phyloP scores from a whole-genome alignment of 1,140 invertebrate species.

The Drosophila malerkotliana region DNA sequence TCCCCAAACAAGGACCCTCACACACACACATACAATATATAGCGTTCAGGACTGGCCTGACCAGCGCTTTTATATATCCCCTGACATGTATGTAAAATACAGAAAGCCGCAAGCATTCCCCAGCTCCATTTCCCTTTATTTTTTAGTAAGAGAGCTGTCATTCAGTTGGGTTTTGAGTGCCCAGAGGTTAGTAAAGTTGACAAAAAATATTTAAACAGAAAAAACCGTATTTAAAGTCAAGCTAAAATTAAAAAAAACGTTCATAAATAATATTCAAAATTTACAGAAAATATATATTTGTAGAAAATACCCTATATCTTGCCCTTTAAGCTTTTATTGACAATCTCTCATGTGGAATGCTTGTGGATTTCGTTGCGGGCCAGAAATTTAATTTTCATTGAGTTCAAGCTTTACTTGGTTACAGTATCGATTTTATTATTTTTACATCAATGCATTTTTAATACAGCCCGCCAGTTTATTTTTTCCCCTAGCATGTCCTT shows the following conservation, averaged over 20 bases:
- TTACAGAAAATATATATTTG: not conserved
- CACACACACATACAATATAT: not conserved
- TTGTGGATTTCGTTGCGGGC: conserved; percentile 17
- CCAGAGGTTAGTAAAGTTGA: not conserved
- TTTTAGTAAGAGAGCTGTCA: not conserved
- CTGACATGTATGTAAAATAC: conserved; percentile 17
- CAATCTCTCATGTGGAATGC: conserved; percentile 15
- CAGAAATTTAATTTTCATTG: conserved; percentile 40
- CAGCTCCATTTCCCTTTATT: not conserved
- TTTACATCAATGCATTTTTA: conserved; percentile 49
- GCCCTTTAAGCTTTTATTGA: conserved; percentile 26
- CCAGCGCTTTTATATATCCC: conserved; percentile 16
- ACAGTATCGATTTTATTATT: conserved; percentile 36
- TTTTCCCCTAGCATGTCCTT: not conserved
- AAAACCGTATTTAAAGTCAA: not conserved
- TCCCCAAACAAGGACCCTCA: not conserved
- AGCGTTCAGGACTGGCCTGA: not conserved
- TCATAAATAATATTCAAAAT: not conserved
- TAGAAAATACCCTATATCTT: not conserved
- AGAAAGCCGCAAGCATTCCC: conserved; percentile 27
- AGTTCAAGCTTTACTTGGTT: conserved; percentile 26
- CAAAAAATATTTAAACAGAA: not conserved
- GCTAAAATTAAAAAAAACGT: not conserved
- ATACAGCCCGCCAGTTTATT: conserved; percentile 29
- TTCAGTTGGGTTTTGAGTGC: not conserved